These are phyloP conservation scores for Ceyx cyanopectus DNA, from an alignment of 2,113 vertebrate species.

Conservation along the genomic window DNA sequence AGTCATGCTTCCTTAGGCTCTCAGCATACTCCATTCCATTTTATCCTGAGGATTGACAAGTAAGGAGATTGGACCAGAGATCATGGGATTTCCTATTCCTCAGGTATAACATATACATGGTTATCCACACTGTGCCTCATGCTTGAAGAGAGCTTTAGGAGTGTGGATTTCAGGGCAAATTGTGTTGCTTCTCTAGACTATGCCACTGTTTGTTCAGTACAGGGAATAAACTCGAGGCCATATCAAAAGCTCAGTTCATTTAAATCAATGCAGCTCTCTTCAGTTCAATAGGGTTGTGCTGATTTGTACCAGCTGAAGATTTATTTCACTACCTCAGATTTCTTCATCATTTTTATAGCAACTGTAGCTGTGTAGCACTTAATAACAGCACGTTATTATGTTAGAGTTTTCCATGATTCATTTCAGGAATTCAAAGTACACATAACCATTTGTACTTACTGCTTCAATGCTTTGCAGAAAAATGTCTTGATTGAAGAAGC, in stretches of 20 bases:
- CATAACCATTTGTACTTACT: neutral
- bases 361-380: neutral
- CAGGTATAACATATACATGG: neutral
- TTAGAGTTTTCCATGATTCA: constrained; percentile 34
- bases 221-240: neutral
- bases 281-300: neutral
- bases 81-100: neutral
- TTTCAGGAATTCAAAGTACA: constrained; percentile 1
- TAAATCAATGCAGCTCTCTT: neutral
- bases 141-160: neutral
- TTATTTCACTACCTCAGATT: neutral
- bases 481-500: neutral
- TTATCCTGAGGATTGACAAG: neutral
- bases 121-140: neutral
- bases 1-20: neutral
- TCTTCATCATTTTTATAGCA: neutral
- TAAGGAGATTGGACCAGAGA: neutral
- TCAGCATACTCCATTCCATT: neutral
- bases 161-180: neutral
- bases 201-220: neutral
- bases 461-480: neutral
- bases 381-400: neutral
- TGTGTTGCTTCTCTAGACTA: neutral
- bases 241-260: neutral
- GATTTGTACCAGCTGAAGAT: constrained; percentile 4